Evolutionary conservation across 2,113 vertebrate species (phyloP), one percentile per base, ranked within the genome.

Genomic region (Aegithalos caudatus): DNA sequence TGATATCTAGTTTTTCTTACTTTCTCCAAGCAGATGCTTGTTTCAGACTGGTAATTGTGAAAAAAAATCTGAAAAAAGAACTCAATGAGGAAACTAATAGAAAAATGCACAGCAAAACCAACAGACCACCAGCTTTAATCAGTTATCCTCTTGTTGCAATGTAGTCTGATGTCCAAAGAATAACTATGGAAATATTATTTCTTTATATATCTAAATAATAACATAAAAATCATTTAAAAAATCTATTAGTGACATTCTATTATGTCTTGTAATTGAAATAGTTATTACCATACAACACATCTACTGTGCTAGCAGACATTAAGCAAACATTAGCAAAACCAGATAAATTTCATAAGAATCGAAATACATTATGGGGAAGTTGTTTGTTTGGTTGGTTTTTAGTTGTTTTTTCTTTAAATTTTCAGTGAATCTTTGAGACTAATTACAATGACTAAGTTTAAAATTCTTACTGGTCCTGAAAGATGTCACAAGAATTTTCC

Each of bases 271-370:
- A 91, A 93, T 90, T 92, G 74, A 90, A 66, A 19, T 73, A 83
- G 79, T 77, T n/a, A 50, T 77, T 93, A n/a, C 58, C 95, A 45
- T 62, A 42, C 42, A 91, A 54, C 45, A 35, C 24, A 51, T 62
- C 84, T 85, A 76, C 69, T 84, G 20, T 40, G 22, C 37, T 81
- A 83, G 51, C 76, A 85, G 62, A 90, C 42, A 91, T 91, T 91
- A 93, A 86, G 58, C 58, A 94, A 95, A 66, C 64, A 76, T 84
- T 94, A 97, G 58, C 70, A 95, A 94, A 95, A 72, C 2, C 33
- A 85, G 62, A 87, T 25, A 80, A 31, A 90, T 86, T 69, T 93
- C 66, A 82, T 28, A 62, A 31, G 29, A 94, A 91, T 50, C 16
- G 12, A 90, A 64, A 9, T 31, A 14, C 21, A 4, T 73, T 57